Base-by-base conservation (phyloP, 1,140 invertebrate genomes). In the Campoletis sonorensis region DNA sequence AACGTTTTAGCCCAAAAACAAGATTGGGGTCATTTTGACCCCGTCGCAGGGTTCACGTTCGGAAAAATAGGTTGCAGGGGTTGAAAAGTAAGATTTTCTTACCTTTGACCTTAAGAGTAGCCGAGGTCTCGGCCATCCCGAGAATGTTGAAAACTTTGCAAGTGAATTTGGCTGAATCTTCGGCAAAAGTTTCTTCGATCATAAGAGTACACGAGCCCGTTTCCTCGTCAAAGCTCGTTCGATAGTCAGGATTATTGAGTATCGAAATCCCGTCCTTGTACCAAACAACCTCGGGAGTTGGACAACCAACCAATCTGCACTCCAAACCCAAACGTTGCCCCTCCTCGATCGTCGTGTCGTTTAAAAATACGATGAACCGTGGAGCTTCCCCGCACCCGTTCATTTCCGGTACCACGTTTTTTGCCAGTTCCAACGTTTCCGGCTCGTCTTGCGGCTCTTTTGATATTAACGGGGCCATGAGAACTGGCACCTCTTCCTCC, bases 131-230 rank as follows among this genome's bases (percentile, higher is more conserved):
- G 0, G 94, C 94, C 37, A 91, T 90, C n/a, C 96, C 97, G 70
- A 92, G 92, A 15, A 90, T 89, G 89, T 97, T 97, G 5, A 90
- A 93, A 27, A 95, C 96, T 84, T 93, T 93, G 82, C 96, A 96
- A 1, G 94, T 96, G 86, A 97, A 98, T 51, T 92, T 93, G 0
- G 96, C 96, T 1, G 96, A 96, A 89, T 98, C 97, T 90, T 97
- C 96, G 11, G 95, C 93, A 85, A 97, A 97, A 0, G 95, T 96
- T 90, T 97, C 96, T 83, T 96, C 96, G 81, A 97, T 96, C 0
- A 93, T 95, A 10, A 97, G 88, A 13, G 92, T 93, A 45, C 94
- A 95, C n/a, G 93, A 80, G 0, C 94, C 94, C 4, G 58, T 82
- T 10, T 70, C 10, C 73, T 92, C 89, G 61, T 92, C 86, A 49